Percentiles rank a stretch among this genome's conserved stretches.
Conservation (phyloP, 2,888 invertebrate species). For the Holacanthella duospinosa region DNA sequence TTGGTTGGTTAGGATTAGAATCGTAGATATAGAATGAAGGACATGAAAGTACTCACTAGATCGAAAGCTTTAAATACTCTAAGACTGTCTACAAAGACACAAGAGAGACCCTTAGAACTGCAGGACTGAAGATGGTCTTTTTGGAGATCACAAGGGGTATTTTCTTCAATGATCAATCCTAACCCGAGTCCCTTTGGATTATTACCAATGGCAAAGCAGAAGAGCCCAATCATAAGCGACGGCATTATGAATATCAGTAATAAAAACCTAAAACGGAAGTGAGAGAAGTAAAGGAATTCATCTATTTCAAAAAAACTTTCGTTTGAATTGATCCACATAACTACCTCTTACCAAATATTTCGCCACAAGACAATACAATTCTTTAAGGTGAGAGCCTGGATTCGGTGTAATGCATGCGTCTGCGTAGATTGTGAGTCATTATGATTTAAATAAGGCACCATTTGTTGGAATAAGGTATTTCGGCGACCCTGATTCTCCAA, state of each 20-base stretch:
- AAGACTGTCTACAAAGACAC: background rate
- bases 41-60: background rate
- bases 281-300: no score
- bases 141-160: background rate
- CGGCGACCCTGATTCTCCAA: no score
- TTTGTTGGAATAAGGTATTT: no score
- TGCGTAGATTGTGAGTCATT: no score
- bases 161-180: slow-evolving; percentile 27
- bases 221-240: slow-evolving; percentile 17
- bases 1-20: background rate
- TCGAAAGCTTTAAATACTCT: background rate
- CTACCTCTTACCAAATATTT: no score
- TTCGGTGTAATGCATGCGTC: slow-evolving; percentile 16
- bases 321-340: no score
- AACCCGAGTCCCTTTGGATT: slow-evolving; percentile 22
- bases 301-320: no score
- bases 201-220: slow-evolving; percentile 25
- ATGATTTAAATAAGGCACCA: no score
- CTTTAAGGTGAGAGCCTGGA: slow-evolving; percentile 17
- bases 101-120: background rate
- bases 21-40: slow-evolving; percentile 3
- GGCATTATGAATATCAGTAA: slow-evolving; percentile 24
- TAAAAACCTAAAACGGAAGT: no score
- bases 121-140: background rate
- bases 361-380: slow-evolving; percentile 20